Conservation (phyloP, 2,113 vertebrate genomes). For the Phaetusa simplex region DNA sequence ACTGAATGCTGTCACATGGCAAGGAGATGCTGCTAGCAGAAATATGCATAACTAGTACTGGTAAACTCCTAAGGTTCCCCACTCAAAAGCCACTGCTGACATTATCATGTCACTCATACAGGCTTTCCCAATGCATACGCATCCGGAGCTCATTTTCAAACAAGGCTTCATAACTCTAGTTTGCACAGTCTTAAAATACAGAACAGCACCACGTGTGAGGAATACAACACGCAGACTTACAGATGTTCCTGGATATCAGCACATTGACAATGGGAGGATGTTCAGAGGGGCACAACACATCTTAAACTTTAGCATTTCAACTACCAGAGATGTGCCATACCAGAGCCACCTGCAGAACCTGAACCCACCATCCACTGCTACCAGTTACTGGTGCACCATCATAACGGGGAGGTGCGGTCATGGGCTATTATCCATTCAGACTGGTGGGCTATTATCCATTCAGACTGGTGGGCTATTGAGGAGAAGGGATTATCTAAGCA, state of each 20-base stretch:
- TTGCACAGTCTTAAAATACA: neutral
- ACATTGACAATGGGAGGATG: neutral
- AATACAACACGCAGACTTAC: neutral
- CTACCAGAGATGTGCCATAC: neutral
- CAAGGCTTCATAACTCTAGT: fast-evolving
- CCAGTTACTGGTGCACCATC: neutral
- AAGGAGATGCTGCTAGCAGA: neutral
- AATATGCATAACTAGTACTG: neutral
- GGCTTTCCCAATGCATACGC: neutral
- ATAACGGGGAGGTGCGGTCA: neutral
- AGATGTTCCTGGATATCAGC: neutral
- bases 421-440: neutral
- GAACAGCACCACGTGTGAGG: neutral
- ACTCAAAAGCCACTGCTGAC: neutral
- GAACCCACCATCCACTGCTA: neutral
- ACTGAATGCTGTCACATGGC: neutral
- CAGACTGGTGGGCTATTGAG: neutral
- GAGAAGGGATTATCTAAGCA: neutral
- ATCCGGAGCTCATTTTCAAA: neutral
- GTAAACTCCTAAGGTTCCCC: neutral
- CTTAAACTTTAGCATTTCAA: neutral
- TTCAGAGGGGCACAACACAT: neutral
- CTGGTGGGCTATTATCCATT: no score
- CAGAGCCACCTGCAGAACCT: neutral
- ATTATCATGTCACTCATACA: neutral